A percentile compares a stretch with the other conserved stretches of the same genome.
Evolutionary conservation across 2,797 vertebrate genomes (phyloP).

Genomic region (Channa striata): DNA sequence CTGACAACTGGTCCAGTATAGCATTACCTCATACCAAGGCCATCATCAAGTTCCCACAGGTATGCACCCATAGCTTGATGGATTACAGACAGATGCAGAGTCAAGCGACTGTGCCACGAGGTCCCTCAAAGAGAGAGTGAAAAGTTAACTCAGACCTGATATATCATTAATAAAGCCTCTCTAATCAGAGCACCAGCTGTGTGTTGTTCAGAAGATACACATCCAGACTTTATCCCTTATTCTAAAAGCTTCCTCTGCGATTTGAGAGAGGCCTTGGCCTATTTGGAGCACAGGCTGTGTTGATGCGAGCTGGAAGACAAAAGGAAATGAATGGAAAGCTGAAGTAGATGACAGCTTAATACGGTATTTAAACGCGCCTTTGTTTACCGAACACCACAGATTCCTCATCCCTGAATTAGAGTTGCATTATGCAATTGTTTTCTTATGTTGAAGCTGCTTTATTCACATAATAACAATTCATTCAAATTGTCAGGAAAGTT

Average conservation of each 20-base stretch:
- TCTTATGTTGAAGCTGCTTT: constrained; percentile 26
- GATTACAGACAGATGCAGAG: constrained; percentile 80
- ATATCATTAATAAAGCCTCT: constrained; percentile 50
- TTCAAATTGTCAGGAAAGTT: constrained; percentile 57
- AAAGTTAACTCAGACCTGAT: constrained; percentile 43
- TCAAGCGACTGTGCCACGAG: constrained; percentile 26
- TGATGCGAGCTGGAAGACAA: constrained; percentile 48
- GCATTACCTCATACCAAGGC: constrained; percentile 77
- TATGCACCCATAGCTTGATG: constrained; percentile 72
- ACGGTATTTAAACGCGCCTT: constrained; percentile 55
- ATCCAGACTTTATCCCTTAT: constrained; percentile 24
- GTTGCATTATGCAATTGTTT: constrained; percentile 53
- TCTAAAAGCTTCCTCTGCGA: constrained; percentile 50
- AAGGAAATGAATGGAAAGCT: constrained; percentile 60
- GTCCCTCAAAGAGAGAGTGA: constrained; percentile 47
- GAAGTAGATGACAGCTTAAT: constrained; percentile 62
- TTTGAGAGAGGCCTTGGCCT: constrained; percentile 54
- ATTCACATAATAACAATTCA: constrained; percentile 54
- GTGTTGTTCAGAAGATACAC: constrained; percentile 12
- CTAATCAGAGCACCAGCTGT: constrained; percentile 7
- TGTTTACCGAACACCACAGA: constrained; percentile 48
- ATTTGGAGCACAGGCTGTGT: constrained; percentile 46
- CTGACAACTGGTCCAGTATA: constrained; percentile 56
- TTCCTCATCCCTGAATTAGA: constrained; percentile 58
- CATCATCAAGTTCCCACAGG: constrained; percentile 67